Conservation (phyloP, 2,113 vertebrate genomes). For the Proteles cristata region DNA sequence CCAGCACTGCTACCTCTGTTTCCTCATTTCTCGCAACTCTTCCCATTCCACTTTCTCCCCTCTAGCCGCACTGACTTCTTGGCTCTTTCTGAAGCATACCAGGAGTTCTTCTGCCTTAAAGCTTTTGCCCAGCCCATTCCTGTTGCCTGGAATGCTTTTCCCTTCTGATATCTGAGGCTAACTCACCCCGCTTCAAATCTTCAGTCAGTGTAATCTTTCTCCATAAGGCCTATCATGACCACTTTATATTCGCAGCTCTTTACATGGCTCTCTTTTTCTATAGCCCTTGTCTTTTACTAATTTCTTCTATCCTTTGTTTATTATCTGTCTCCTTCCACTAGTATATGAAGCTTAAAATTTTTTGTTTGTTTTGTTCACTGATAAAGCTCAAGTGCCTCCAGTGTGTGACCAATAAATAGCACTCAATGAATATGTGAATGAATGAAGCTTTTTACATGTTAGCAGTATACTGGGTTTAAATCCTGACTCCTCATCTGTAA, state of each 20-base stretch:
- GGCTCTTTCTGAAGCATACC: not conserved
- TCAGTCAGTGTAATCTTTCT: not conserved
- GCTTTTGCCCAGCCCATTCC: not conserved
- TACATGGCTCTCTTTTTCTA: not conserved
- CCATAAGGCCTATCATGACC: not conserved
- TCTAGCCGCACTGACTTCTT: not conserved
- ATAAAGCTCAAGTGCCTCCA: not conserved
- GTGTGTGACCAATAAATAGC: not conserved
- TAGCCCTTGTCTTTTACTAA: not conserved
- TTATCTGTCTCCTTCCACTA: not conserved
- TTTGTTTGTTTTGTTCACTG: not conserved
- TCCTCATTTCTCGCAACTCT: not conserved
- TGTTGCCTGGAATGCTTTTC: not conserved
- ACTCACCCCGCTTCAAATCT: not conserved
- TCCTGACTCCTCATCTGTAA: not conserved
- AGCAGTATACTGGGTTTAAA: not conserved
- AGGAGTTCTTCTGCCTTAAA: not conserved
- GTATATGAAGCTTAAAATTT: not conserved
- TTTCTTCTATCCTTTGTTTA: not conserved
- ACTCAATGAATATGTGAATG: not conserved
- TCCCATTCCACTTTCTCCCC: not conserved
- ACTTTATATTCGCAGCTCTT: not conserved
- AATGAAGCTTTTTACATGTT: conserved; percentile 43
- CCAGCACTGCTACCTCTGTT: not conserved
- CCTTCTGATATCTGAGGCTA: not conserved